Base-by-base conservation (phyloP, 2,113 vertebrate genomes). In the Bothrops jararaca region DNA sequence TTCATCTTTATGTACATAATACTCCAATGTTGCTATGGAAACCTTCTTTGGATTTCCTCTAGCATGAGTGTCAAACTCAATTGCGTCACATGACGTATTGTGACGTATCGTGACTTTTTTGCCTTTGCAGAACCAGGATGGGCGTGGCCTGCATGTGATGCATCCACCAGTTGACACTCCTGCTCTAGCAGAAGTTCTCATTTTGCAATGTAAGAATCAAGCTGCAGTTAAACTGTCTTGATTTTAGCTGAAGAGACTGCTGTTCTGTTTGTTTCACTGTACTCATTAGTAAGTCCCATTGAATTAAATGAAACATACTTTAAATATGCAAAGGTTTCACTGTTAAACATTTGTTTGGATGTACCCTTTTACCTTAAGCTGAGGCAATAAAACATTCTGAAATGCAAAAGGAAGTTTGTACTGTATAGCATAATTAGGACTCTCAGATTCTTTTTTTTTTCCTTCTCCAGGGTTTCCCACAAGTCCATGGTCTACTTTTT, bases 1-100 rank as follows among this genome's bases (percentile, higher is more conserved):
- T 93, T 87, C 10, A 42, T 93, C 90, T 64, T 93, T 90, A 18
- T n/a, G 23, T 52, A 24, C 60, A 18, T 92, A 89, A 20, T 34
- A 90, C 45, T 12, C 23, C 20, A 24, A 2, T 2, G 1, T 1
- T 93, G 22, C 89, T 91, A 95, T 53, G 34, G 92, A 15, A 74
- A 1, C 90, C 53, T 90, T 3, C 29, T 92, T 89, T 39, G 20
- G 54, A 89, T 23, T 15, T 89, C 90, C 4, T 94, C 58, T 6
- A 80, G 0, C 22, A 86, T 8, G 8, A 50, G 7, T 8, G 48
- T 50, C 48, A 50, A 50, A 50, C 48, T 50, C 1, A 1, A 50
- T 50, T 8, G 8, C 1, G 48, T 50, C 48, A 50, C 8, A 0
- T 50, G 48, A 50, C 48, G 8, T 50, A 50, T 50, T 1, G 48